phyloP scores from a whole-genome alignment of 2,113 vertebrate species.

The Oenanthe melanoleuca region DNA sequence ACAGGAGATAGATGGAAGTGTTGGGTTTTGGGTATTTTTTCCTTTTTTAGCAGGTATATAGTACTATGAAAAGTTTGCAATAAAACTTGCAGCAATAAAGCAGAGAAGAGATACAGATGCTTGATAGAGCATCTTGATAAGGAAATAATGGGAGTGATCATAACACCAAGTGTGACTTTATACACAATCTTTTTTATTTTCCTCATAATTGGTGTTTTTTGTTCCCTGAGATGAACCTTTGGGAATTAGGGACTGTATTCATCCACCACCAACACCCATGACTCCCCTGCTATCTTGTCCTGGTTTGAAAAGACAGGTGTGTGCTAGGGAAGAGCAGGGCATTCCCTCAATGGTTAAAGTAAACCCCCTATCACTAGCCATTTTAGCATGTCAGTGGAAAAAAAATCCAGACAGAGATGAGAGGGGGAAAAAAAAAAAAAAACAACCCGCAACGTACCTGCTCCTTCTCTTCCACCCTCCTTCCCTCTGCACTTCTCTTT shows the following conservation, averaged over 20 bases:
- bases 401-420: too few relatives aligned
- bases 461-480: not conserved
- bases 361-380: too few relatives aligned
- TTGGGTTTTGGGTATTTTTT: not conserved
- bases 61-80: not conserved
- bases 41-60: not conserved
- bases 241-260: not conserved
- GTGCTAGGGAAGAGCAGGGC: too few relatives aligned
- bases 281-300: not conserved
- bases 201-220: not conserved
- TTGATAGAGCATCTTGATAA: rapidly evolving
- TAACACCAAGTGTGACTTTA: not conserved
- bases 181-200: not conserved
- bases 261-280: not conserved
- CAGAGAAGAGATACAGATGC: not conserved
- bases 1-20: not conserved
- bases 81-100: not conserved
- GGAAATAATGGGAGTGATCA: not conserved
- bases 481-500: not conserved
- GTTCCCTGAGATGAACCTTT: not conserved
- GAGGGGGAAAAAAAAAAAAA: too few relatives aligned
- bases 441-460: not conserved
- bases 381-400: too few relatives aligned
- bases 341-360: too few relatives aligned
- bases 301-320: too few relatives aligned